These are phyloP conservation scores for Paralinhomoeus sp. DNA, from an alignment of 2,888 invertebrate species.

Conservation along the genomic window DNA sequence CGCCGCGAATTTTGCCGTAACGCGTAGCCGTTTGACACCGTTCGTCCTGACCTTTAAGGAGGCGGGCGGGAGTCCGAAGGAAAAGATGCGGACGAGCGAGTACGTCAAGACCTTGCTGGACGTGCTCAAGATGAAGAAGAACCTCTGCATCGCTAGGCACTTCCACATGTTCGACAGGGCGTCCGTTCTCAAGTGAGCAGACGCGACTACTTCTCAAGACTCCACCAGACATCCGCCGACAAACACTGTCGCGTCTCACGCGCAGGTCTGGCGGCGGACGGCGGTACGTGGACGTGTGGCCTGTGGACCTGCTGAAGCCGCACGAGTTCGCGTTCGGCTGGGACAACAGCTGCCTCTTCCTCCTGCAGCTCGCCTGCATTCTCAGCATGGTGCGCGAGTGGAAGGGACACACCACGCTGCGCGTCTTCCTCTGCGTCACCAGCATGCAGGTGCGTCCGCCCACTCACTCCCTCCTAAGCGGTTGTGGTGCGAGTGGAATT, in stretches of 20 bases:
- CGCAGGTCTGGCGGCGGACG: slow-evolving; percentile 24
- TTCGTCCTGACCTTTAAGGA: too few species aligned
- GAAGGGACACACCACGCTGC: slow-evolving; percentile 52
- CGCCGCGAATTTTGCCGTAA: too few species aligned
- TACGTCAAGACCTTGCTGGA: slow-evolving; percentile 65
- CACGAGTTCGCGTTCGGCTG: slow-evolving; percentile 46
- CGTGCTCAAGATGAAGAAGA: slow-evolving; percentile 72
- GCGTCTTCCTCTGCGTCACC: slow-evolving; percentile 51
- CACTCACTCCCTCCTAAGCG: background rate
- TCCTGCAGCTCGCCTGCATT: slow-evolving; percentile 86
- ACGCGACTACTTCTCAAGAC: too few species aligned
- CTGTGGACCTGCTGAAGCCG: slow-evolving; percentile 67
- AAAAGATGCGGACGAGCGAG: slow-evolving; percentile 31
- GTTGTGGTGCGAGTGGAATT: background rate
- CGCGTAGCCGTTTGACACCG: too few species aligned
- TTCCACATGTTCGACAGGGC: slow-evolving; percentile 62
- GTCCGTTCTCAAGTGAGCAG: slow-evolving; percentile 34
- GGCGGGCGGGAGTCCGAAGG: too few species aligned
- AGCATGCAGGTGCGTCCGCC: slow-evolving; percentile 17
- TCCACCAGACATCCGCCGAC: too few species aligned
- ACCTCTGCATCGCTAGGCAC: slow-evolving; percentile 71
- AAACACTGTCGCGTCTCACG: background rate
- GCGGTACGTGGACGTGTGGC: slow-evolving; percentile 81
- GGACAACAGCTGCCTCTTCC: slow-evolving; percentile 59
- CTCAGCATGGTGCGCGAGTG: slow-evolving; percentile 44